phyloP scores from a whole-genome alignment of 2,113 vertebrate species.

The Dicerorhinus sumatrensis region DNA sequence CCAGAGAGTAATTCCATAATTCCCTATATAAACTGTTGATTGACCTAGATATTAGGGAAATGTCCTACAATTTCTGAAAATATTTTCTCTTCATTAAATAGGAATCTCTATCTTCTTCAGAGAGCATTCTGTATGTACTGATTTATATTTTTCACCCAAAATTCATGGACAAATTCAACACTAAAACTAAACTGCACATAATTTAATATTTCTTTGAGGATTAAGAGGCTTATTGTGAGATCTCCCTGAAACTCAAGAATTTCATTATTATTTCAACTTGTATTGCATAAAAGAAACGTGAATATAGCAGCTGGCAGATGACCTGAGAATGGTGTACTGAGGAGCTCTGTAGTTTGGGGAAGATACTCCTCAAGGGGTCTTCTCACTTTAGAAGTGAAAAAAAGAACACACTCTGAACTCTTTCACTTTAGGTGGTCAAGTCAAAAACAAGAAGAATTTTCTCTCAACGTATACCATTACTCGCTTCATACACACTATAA shows the following conservation, averaged over 20 bases:
- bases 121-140: not conserved
- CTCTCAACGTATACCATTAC: not conserved
- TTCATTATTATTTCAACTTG: not conserved
- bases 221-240: not conserved
- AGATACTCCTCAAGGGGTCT: not conserved
- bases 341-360: not conserved
- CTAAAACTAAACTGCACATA: not conserved
- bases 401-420: not conserved
- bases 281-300: not conserved
- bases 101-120: not conserved
- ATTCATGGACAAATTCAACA: not conserved
- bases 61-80: not conserved
- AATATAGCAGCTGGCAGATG: not conserved
- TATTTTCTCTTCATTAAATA: not conserved
- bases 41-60: constrained; percentile 1
- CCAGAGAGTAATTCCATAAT: not conserved
- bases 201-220: constrained; percentile 17
- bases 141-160: not conserved
- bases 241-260: not conserved
- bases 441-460: not conserved
- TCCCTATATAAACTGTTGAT: constrained; percentile 1
- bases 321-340: not conserved
- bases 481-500: not conserved
- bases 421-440: not conserved
- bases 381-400: not conserved